Conservation (phyloP, 2,888 invertebrate species). For the Dynastes grantii region DNA sequence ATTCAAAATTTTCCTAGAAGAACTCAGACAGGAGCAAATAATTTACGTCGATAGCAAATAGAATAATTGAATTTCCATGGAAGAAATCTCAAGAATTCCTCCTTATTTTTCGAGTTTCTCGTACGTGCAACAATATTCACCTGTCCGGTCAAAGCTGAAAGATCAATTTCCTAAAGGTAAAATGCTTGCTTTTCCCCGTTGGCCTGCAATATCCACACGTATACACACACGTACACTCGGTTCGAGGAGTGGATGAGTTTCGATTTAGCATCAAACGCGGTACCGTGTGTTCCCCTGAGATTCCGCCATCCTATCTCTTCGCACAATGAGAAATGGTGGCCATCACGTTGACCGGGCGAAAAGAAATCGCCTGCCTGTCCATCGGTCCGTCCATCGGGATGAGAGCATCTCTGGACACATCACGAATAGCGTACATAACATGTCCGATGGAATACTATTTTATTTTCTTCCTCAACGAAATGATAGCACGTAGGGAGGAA, state of each 20-base stretch:
- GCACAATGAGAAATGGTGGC: constrained; percentile 53
- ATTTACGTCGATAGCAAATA: too few species aligned
- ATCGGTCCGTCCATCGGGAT: constrained; percentile 49
- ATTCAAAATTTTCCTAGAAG: too few species aligned
- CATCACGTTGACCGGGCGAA: constrained; percentile 56
- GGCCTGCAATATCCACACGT: constrained; percentile 13
- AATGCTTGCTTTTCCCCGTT: constrained; percentile 18
- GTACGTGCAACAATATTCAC: not conserved
- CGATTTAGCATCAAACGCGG: constrained; percentile 36
- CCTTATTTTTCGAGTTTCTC: too few species aligned
- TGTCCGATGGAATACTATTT: not conserved
- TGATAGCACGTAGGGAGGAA: too few species aligned
- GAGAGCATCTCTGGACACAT: constrained; percentile 48
- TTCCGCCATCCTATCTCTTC: constrained; percentile 35
- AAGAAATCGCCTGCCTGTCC: constrained; percentile 42
- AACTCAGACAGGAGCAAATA: too few species aligned
- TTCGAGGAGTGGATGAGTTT: constrained; percentile 37
- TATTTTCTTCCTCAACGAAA: not conserved
- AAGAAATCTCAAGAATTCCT: too few species aligned
- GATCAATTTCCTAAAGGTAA: constrained; percentile 35
- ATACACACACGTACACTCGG: not conserved
- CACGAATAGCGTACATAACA: constrained; percentile 18
- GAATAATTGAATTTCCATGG: too few species aligned
- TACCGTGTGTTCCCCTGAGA: constrained; percentile 32
- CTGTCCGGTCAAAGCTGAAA: constrained; percentile 18